Conservation (phyloP, 2,113 vertebrate species). For the Pelodiscus sinensis region DNA sequence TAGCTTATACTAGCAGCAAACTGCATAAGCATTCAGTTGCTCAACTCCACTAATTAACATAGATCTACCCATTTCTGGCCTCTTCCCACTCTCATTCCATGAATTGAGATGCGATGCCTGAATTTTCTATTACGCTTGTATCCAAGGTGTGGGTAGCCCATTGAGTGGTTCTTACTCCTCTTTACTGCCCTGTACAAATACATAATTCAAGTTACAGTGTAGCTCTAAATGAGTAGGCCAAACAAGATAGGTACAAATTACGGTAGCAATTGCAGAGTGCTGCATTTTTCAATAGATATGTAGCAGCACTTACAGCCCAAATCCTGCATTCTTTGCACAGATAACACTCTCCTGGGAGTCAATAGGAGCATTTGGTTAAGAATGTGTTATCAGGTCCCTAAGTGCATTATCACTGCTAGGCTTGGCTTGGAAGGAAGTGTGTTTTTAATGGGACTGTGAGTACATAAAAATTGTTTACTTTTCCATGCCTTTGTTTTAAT, state of each 20-base stretch:
- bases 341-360: neutral
- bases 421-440: constrained; percentile 40
- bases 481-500: constrained; percentile 27
- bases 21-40: neutral
- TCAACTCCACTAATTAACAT: neutral
- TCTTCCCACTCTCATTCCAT: neutral
- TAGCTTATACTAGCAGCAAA: neutral
- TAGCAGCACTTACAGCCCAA: neutral
- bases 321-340: constrained; percentile 4
- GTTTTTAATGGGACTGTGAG: constrained; percentile 63
- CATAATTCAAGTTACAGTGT: neutral
- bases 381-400: neutral
- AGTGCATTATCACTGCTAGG: neutral
- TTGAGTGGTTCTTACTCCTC: neutral
- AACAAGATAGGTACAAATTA: neutral
- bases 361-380: neutral
- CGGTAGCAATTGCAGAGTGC: neutral
- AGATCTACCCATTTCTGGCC: neutral
- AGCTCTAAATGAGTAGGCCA: neutral
- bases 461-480: constrained; percentile 41
- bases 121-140: neutral
- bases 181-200: neutral
- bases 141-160: neutral
- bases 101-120: neutral
- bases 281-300: neutral